These are phyloP conservation scores for Myripristis jacobus DNA, from an alignment of 2,797 vertebrate genomes.

Conservation along the genomic window DNA sequence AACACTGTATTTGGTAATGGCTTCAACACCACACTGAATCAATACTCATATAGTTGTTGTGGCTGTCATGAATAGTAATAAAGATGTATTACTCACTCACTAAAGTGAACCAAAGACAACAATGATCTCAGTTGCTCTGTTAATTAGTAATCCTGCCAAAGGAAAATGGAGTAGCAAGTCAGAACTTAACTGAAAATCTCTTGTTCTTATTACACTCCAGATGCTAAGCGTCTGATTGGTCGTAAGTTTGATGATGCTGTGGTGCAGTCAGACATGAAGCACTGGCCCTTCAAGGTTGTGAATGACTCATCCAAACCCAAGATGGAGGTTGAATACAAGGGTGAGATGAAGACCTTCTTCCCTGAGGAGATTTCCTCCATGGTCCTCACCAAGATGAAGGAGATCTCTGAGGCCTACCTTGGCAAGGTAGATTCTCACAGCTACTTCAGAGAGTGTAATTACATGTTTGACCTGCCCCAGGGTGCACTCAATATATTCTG, in stretches of 20 bases:
- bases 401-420: slow-evolving; percentile 92
- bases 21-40: background rate
- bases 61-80: background rate
- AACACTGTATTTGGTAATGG: slow-evolving; percentile 92
- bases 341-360: slow-evolving; percentile 89
- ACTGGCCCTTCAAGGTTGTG: slow-evolving; percentile 93
- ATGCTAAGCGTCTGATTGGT: slow-evolving; percentile 93
- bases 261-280: slow-evolving; percentile 93
- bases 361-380: slow-evolving; percentile 94
- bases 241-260: slow-evolving; percentile 89
- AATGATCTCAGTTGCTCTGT: no score
- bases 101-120: background rate
- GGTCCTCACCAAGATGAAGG: slow-evolving; percentile 96
- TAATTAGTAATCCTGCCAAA: background rate
- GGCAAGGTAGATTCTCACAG: slow-evolving; percentile 84
- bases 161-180: background rate
- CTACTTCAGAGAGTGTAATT: background rate
- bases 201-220: slow-evolving; percentile 59
- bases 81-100: background rate
- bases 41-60: background rate
- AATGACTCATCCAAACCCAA: slow-evolving; percentile 90
- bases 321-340: slow-evolving; percentile 92
- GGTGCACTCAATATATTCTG: no score
- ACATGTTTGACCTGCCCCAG: no score
- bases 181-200: background rate